Evolutionary conservation across 2,797 vertebrate genomes (phyloP).

Genomic region (Capromys pilorides): DNA sequence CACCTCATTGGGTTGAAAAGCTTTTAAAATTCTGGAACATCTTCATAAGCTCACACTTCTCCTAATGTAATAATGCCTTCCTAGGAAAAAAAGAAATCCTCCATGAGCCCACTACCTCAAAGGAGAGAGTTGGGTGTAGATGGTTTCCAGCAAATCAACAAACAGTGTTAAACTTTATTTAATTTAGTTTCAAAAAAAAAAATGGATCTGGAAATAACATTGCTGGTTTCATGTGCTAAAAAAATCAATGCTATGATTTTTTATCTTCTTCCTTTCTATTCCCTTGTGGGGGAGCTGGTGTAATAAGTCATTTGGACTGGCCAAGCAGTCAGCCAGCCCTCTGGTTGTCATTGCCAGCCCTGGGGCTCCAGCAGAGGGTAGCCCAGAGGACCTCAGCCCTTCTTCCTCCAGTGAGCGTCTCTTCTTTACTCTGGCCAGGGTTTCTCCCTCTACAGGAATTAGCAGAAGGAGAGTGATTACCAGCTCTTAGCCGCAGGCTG

Average conservation of each 20-base stretch:
- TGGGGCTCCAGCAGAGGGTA: not conserved
- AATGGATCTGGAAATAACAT: conserved; percentile 82
- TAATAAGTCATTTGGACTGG: conserved; percentile 83
- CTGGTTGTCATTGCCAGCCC: conserved; percentile 23
- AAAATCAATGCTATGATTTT: conserved; percentile 85
- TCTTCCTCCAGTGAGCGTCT: not conserved
- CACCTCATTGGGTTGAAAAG: conserved; percentile 63
- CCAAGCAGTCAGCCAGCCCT: conserved; percentile 63
- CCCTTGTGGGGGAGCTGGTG: conserved; percentile 67
- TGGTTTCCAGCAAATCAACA: conserved; percentile 72
- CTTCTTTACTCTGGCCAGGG: not conserved
- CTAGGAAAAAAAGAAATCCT: not conserved
- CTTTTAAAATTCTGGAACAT: conserved; percentile 73
- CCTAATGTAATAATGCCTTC: conserved; percentile 63
- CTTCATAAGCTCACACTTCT: conserved; percentile 61
- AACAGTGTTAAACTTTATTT: conserved; percentile 80
- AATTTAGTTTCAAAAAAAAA: conserved; percentile 81
- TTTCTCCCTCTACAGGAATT: not conserved
- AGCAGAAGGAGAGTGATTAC: not conserved
- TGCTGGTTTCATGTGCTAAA: conserved; percentile 81
- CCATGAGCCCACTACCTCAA: not conserved
- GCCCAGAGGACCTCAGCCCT: not conserved
- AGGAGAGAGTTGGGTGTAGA: conserved; percentile 71
- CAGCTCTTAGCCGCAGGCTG: not conserved
- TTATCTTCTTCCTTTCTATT: conserved; percentile 78